A percentile compares a stretch with the other conserved stretches of the same genome.
Evolutionary conservation across 2,888 invertebrate species (phyloP).

Genomic region (Elaeidobius kamerunicus): DNA sequence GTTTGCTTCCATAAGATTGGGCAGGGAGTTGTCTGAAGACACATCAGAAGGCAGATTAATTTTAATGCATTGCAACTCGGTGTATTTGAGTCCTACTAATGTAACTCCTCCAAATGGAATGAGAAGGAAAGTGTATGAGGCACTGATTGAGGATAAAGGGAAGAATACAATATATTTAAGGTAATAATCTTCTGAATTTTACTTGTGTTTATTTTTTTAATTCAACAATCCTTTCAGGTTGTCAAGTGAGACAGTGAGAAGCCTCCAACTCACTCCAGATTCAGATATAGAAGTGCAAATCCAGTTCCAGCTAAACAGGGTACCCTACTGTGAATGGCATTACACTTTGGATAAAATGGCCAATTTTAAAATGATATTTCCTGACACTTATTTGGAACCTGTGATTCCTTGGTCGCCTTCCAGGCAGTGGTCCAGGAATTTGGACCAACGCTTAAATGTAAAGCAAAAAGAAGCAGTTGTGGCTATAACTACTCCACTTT

Average conservation of each 20-base stretch:
- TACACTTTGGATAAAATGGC: conserved; percentile 74
- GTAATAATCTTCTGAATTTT: conserved; percentile 10
- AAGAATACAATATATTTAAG: conserved; percentile 75
- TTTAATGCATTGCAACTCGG: conserved; percentile 70
- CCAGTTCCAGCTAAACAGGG: conserved; percentile 76
- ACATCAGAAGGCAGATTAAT: conserved; percentile 77
- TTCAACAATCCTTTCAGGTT: conserved; percentile 41
- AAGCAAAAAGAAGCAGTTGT: conserved; percentile 77
- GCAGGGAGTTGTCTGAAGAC: conserved; percentile 76
- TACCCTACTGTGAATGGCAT: conserved; percentile 83
- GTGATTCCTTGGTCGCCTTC: conserved; percentile 68
- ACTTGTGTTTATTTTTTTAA: not conserved
- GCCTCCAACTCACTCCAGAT: conserved; percentile 49
- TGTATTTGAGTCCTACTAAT: conserved; percentile 51
- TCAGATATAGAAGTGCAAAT: conserved; percentile 67
- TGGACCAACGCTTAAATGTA: conserved; percentile 65
- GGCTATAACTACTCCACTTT: conserved; percentile 67
- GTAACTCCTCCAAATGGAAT: conserved; percentile 14
- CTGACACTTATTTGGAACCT: conserved; percentile 61
- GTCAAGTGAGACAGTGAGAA: conserved; percentile 55
- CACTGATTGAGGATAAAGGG: conserved; percentile 70
- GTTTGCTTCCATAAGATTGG: conserved; percentile 68
- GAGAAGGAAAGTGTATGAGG: conserved; percentile 65
- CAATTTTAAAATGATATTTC: conserved; percentile 64
- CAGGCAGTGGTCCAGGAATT: conserved; percentile 63